Conservation (phyloP, 2,888 invertebrate species). For the Empis stercorea region DNA sequence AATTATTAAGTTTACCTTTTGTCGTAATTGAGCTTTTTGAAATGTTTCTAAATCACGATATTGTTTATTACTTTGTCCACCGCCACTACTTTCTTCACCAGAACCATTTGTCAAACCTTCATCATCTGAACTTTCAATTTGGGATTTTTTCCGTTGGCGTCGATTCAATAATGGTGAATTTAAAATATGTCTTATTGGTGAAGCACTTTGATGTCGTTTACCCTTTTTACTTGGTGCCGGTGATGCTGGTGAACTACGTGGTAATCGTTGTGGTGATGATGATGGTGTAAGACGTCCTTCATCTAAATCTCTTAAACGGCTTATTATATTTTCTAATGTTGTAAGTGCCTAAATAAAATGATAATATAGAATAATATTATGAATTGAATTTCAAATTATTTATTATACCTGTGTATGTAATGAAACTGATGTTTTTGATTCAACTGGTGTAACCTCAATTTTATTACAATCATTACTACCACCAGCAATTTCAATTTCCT, state of each 20-base stretch:
- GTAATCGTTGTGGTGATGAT: conserved; percentile 44
- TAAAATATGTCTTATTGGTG: conserved; percentile 66
- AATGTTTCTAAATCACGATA: conserved; percentile 80
- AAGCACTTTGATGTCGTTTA: conserved; percentile 63
- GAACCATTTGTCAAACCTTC: conserved; percentile 47
- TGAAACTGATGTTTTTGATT: conserved; percentile 34
- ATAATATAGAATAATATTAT: not conserved
- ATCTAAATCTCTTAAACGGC: conserved; percentile 41
- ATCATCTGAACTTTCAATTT: conserved; percentile 72
- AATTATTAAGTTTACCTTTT: conserved; percentile 51
- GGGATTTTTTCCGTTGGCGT: conserved; percentile 58
- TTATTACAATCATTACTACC: conserved; percentile 16
- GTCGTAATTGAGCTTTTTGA: conserved; percentile 80
- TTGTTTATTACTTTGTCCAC: conserved; percentile 51
- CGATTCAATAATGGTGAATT: conserved; percentile 75
- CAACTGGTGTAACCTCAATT: conserved; percentile 33
- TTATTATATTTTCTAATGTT: conserved; percentile 45
- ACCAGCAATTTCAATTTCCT: conserved; percentile 2
- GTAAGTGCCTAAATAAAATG: conserved; percentile 37
- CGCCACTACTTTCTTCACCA: conserved; percentile 37
- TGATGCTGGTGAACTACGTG: conserved; percentile 63
- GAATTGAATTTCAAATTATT: not conserved
- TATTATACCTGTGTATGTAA: conserved; percentile 34
- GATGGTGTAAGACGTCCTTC: conserved; percentile 40
- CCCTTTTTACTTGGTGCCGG: conserved; percentile 59